Conservation (phyloP, 1,140 invertebrate species). For the Drosophila neocordata region DNA sequence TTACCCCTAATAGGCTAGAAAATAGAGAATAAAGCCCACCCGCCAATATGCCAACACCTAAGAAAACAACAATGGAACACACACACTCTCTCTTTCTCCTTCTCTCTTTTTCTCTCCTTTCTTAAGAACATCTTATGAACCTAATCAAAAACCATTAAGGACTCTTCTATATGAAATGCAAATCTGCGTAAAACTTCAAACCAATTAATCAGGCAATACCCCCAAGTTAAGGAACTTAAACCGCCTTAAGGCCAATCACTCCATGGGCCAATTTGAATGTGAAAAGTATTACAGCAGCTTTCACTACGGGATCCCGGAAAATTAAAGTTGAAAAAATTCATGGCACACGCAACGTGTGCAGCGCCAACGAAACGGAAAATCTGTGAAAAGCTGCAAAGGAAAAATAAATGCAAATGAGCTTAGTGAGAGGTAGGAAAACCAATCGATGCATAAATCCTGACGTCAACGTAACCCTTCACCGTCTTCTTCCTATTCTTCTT, state of each 20-base stretch:
- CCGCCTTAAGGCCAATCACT: slow-evolving; percentile 60
- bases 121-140: slow-evolving; percentile 19
- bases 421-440: slow-evolving; percentile 12
- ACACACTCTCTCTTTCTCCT: neutral
- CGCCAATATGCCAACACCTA: slow-evolving; percentile 55
- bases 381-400: slow-evolving; percentile 12
- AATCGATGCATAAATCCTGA: neutral
- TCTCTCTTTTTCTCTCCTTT: neutral
- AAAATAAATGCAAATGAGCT: slow-evolving; percentile 65
- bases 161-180: slow-evolving; percentile 50
- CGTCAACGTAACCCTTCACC: slow-evolving; percentile 39
- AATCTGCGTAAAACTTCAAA: slow-evolving; percentile 69
- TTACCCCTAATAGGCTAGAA: slow-evolving; percentile 38
- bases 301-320: slow-evolving; percentile 46
- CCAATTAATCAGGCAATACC: slow-evolving; percentile 70
- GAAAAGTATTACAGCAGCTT: slow-evolving; percentile 46
- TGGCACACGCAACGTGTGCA: slow-evolving; percentile 76
- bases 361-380: slow-evolving; percentile 76
- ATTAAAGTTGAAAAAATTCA: slow-evolving; percentile 27
- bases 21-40: slow-evolving; percentile 50
- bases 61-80: slow-evolving; percentile 19
- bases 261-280: slow-evolving; percentile 60
- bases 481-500: no score
- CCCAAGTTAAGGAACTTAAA: slow-evolving; percentile 70
- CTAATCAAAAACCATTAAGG: slow-evolving; percentile 38